These are phyloP conservation scores for Porphyrio hochstetteri DNA, from an alignment of 2,113 vertebrate genomes.

Conservation along the genomic window DNA sequence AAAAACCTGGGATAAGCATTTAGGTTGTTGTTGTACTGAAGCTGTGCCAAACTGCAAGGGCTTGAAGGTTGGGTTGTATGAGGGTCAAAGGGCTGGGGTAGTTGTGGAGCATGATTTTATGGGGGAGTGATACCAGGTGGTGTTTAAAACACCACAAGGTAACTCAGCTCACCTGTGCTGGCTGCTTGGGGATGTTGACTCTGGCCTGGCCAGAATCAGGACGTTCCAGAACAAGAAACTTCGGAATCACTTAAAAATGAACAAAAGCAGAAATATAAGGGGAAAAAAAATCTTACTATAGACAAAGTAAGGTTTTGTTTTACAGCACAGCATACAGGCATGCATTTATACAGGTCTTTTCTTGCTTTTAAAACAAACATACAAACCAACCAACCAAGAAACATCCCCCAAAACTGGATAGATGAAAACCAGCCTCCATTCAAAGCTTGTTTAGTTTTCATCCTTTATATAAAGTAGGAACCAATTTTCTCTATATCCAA, in stretches of 20 bases:
- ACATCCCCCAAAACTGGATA: fast-evolving
- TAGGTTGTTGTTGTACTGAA: too few species aligned
- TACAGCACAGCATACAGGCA: neutral
- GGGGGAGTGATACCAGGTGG: too few species aligned
- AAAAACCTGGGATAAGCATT: too few species aligned
- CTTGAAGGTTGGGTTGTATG: too few species aligned
- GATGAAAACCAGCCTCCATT: neutral
- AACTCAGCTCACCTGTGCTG: too few species aligned
- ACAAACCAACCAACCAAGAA: neutral
- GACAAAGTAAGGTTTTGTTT: neutral
- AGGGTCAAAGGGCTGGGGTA: too few species aligned
- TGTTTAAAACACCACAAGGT: too few species aligned
- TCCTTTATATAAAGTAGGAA: neutral
- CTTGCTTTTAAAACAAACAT: neutral
- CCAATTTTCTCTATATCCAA: neutral
- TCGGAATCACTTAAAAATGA: neutral
- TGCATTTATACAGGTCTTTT: neutral
- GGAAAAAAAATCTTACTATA: neutral
- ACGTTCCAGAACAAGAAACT: neutral
- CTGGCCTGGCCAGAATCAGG: too few species aligned
- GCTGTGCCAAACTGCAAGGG: too few species aligned
- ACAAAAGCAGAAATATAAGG: neutral
- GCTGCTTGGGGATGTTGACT: too few species aligned
- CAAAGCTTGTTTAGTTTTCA: neutral
- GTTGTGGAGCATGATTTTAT: too few species aligned